These are phyloP conservation scores for Pteronotus mesoamericanus DNA, from an alignment of 2,797 vertebrate genomes.

Conservation along the genomic window DNA sequence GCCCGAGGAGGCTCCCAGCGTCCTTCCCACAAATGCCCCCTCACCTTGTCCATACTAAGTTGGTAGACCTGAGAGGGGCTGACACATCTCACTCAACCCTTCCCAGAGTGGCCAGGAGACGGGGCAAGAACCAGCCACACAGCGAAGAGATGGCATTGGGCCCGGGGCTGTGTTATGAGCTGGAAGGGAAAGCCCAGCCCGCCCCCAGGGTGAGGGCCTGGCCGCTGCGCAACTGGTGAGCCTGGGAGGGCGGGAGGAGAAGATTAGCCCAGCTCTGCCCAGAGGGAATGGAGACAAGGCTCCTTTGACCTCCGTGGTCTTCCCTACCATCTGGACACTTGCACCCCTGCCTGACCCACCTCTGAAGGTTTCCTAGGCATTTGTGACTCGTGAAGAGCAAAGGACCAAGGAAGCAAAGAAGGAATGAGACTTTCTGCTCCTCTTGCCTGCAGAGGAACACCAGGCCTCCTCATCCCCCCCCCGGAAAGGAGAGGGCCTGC, in stretches of 20 bases:
- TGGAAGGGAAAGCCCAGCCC: background rate
- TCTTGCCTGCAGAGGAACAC: too few species aligned
- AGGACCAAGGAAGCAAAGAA: background rate
- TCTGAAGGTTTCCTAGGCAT: background rate
- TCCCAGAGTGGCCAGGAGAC: background rate
- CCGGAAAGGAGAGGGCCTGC: background rate
- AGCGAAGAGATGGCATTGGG: background rate
- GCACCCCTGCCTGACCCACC: background rate
- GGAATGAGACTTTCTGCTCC: background rate
- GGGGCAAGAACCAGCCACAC: background rate
- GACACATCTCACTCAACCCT: background rate
- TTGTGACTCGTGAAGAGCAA: background rate
- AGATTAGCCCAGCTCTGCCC: background rate
- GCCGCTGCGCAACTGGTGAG: background rate
- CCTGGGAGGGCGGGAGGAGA: background rate
- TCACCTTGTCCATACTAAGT: background rate
- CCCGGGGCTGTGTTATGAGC: background rate
- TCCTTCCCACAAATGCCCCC: background rate
- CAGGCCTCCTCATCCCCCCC: background rate
- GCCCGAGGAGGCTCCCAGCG: background rate
- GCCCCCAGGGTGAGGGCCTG: background rate
- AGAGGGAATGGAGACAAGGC: background rate
- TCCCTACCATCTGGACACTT: background rate
- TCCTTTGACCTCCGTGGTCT: background rate
- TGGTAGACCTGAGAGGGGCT: fast-evolving